These are phyloP conservation scores for Saccostrea cuccullata DNA, from an alignment of 1,140 invertebrate genomes.

Conservation along the genomic window DNA sequence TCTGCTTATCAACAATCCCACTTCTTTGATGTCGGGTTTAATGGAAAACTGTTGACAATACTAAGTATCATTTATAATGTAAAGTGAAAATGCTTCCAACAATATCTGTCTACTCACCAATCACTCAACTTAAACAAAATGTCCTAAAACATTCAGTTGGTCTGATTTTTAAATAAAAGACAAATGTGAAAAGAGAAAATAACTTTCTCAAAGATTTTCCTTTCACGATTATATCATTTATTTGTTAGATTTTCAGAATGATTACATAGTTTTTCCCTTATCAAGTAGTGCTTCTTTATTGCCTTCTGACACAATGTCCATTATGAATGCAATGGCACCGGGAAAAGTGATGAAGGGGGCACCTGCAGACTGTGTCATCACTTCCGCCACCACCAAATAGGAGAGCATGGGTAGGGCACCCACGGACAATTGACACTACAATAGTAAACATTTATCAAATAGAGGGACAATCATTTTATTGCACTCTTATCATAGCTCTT, in stretches of 20 bases:
- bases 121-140: too few species aligned
- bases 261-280: too few species aligned
- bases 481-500: background rate
- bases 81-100: background rate
- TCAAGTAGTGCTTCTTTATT: background rate
- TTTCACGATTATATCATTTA: too few species aligned
- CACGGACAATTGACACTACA: background rate
- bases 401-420: background rate
- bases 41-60: constrained; percentile 23
- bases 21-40: constrained; percentile 17
- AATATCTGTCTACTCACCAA: background rate
- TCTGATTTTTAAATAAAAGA: too few species aligned
- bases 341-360: background rate
- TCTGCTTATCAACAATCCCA: background rate
- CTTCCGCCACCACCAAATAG: background rate
- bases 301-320: background rate
- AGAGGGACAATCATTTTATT: background rate
- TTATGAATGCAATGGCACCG: background rate
- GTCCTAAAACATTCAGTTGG: too few species aligned
- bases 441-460: background rate
- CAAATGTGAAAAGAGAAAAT: too few species aligned
- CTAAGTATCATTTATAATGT: constrained; percentile 9
- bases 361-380: constrained; percentile 7
- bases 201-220: too few species aligned
- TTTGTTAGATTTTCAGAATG: too few species aligned